A percentile compares a stretch with the other conserved stretches of the same genome.
Conservation (phyloP, 1,140 invertebrate species). For the Ceratoteleas bidentatus region DNA sequence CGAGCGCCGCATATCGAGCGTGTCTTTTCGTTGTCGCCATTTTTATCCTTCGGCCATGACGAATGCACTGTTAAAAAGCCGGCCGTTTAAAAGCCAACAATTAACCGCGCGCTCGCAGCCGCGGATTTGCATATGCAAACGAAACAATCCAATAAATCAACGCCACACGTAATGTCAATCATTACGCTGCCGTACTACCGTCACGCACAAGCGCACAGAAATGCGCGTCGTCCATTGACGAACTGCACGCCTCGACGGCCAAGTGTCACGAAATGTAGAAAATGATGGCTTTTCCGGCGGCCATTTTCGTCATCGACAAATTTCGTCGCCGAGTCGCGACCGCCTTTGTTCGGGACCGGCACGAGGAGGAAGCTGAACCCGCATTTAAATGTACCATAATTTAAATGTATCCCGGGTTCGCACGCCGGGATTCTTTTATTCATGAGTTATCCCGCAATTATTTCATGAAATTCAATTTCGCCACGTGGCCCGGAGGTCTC, state of each 20-base stretch:
- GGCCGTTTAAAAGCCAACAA: constrained; percentile 50
- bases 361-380: too few relatives aligned
- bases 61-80: constrained; percentile 38
- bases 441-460: too few relatives aligned
- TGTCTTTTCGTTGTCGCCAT: too few relatives aligned
- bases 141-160: constrained; percentile 68
- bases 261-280: constrained; percentile 51
- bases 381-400: too few relatives aligned
- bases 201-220: constrained; percentile 63
- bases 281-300: constrained; percentile 42
- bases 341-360: too few relatives aligned
- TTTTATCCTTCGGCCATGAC: constrained; percentile 12
- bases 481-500: too few relatives aligned
- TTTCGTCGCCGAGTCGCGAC: too few relatives aligned
- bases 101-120: constrained; percentile 46
- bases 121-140: constrained; percentile 60
- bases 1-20: too few relatives aligned
- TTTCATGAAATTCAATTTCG: too few relatives aligned
- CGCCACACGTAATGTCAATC: constrained; percentile 67
- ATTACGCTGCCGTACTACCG: constrained; percentile 61
- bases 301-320: constrained; percentile 50
- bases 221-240: constrained; percentile 65
- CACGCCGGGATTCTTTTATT: too few relatives aligned
- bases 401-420: too few relatives aligned
- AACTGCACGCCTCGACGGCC: constrained; percentile 63